Evolutionary conservation across 2,888 invertebrate species (phyloP).

Genomic region (Macrophya annulata): DNA sequence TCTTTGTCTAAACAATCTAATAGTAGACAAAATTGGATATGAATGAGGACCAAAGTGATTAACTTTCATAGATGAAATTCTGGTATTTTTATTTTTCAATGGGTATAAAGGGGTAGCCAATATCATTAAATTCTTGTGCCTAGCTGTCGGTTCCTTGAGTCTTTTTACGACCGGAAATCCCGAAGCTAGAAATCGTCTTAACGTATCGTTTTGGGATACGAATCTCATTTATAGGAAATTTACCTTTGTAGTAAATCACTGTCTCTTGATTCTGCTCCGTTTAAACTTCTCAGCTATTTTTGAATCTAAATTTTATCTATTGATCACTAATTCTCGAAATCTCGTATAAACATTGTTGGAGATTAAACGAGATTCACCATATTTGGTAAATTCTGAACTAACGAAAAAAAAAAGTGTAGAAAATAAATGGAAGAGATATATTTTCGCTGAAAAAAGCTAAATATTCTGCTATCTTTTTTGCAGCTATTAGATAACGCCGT

Average conservation of each 20-base stretch:
- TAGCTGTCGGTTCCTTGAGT: background rate
- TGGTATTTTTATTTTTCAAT: background rate
- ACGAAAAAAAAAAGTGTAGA: background rate
- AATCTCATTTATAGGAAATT: constrained; percentile 32
- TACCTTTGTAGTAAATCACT: constrained; percentile 40
- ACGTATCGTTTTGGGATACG: constrained; percentile 45
- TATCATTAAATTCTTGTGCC: constrained; percentile 18
- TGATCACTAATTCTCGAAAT: background rate
- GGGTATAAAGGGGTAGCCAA: background rate
- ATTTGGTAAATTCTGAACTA: background rate
- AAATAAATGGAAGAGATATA: background rate
- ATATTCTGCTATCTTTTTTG: constrained; percentile 1
- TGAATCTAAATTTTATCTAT: constrained; percentile 1
- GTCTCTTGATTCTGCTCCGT: constrained; percentile 11
- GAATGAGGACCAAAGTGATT: background rate
- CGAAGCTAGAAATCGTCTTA: constrained; percentile 42
- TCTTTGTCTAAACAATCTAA: background rate
- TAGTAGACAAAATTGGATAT: background rate
- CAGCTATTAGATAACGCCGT: background rate
- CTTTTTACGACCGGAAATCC: constrained; percentile 22
- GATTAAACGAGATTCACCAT: background rate
- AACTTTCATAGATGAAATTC: background rate
- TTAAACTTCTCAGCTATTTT: constrained; percentile 17
- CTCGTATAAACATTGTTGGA: background rate
- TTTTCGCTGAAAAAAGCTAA: background rate